Percentiles rank a stretch among this genome's conserved stretches.
These are phyloP conservation scores for Prenolepis imparis DNA, from an alignment of 2,888 invertebrate species.

Conservation along the genomic window DNA sequence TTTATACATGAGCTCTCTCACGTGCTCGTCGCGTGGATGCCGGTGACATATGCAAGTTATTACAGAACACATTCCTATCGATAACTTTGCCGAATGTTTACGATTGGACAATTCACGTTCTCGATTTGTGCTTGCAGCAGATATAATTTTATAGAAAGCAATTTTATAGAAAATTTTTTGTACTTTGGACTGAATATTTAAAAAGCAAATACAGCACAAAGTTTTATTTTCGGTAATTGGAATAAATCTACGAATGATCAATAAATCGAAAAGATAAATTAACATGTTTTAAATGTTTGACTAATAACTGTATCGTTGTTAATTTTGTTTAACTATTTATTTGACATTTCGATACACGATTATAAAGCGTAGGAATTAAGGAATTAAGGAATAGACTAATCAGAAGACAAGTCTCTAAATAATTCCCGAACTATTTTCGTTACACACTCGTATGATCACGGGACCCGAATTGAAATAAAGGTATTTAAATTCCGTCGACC, in stretches of 20 bases:
- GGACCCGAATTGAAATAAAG: conserved; percentile 55
- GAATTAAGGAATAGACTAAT: neutral
- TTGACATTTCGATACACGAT: neutral
- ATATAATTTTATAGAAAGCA: neutral
- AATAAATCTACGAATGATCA: neutral
- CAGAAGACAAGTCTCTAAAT: neutral
- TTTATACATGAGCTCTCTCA: conserved; percentile 26
- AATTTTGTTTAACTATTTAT: neutral
- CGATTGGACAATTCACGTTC: neutral
- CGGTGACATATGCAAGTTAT: neutral
- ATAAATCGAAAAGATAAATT: neutral
- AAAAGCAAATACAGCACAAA: neutral
- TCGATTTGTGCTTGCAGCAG: neutral
- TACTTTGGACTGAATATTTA: neutral
- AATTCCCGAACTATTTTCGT: conserved; percentile 2
- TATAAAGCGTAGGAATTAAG: neutral
- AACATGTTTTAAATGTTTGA: neutral
- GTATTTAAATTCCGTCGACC: conserved; percentile 65
- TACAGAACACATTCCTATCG: neutral
- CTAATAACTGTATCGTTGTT: neutral
- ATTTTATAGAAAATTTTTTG: neutral
- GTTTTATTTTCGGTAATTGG: neutral
- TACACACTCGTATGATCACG: neutral
- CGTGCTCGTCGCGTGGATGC: conserved; percentile 59
- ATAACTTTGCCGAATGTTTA: conserved; percentile 5